Evolutionary conservation across 2,797 vertebrate species (phyloP).

Genomic region (Oreochromis grahami): DNA sequence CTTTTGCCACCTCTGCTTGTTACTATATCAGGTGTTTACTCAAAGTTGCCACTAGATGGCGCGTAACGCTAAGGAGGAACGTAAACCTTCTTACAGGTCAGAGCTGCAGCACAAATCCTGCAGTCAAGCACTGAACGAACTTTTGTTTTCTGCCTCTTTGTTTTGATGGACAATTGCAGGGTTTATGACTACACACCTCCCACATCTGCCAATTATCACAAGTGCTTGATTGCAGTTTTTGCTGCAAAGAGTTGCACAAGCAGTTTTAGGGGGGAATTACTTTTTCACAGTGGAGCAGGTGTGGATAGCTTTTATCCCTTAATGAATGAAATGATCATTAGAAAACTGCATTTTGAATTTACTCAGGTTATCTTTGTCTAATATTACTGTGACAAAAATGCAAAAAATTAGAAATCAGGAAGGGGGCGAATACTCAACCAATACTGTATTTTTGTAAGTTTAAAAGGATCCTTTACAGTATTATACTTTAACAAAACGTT

Average conservation of each 20-base stretch:
- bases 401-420: not conserved
- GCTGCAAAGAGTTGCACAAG: not conserved
- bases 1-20: not conserved
- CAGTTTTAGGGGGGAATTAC: not conserved
- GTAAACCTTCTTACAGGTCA: not conserved
- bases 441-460: not conserved
- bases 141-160: not conserved
- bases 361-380: not conserved
- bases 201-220: not conserved
- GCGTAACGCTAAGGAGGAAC: not conserved
- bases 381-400: not conserved
- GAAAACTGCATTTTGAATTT: not conserved
- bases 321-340: not conserved
- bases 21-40: not conserved
- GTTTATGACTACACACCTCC: not conserved
- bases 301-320: not conserved
- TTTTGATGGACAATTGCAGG: not conserved
- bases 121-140: not conserved
- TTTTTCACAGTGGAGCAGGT: not conserved
- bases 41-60: not conserved
- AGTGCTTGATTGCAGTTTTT: not conserved
- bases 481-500: not conserved
- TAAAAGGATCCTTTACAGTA: not conserved
- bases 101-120: not conserved
- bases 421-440: rapidly evolving